Conservation (phyloP, 2,888 invertebrate species). For the Rhogogaster chlorosoma region DNA sequence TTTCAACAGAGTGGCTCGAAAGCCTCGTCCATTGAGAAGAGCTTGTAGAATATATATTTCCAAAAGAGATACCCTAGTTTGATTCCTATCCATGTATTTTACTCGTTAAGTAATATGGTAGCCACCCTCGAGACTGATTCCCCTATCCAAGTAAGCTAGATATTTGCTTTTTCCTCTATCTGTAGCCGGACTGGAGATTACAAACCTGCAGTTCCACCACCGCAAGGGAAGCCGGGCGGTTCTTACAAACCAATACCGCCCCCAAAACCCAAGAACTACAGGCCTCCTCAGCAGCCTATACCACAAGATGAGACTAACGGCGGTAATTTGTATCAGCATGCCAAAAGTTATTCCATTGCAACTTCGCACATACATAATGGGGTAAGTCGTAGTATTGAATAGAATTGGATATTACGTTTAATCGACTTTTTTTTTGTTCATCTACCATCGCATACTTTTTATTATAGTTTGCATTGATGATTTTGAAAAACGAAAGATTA, state of each 20-base stretch:
- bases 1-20: slow-evolving; percentile 64
- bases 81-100: slow-evolving; percentile 49
- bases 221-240: slow-evolving; percentile 72
- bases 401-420: background rate
- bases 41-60: slow-evolving; percentile 74
- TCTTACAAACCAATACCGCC: slow-evolving; percentile 94
- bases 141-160: slow-evolving; percentile 68
- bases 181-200: slow-evolving; percentile 75
- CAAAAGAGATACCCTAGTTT: slow-evolving; percentile 71
- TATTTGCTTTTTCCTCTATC: slow-evolving; percentile 52
- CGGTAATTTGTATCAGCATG: slow-evolving; percentile 77
- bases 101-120: slow-evolving; percentile 37
- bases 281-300: slow-evolving; percentile 82
- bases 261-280: slow-evolving; percentile 95
- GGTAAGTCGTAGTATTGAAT: slow-evolving; percentile 67
- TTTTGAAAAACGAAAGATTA: background rate
- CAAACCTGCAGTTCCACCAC: slow-evolving; percentile 74
- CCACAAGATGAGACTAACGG: slow-evolving; percentile 68
- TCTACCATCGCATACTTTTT: background rate
- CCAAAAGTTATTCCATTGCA: slow-evolving; percentile 79
- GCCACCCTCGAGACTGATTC: slow-evolving; percentile 77
- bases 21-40: slow-evolving; percentile 70
- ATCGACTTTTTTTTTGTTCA: slow-evolving; percentile 45
- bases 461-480: background rate
- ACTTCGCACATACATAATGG: slow-evolving; percentile 80